Base-by-base conservation (phyloP, 2,797 vertebrate species). In the Melanotaenia parkinsoni region DNA sequence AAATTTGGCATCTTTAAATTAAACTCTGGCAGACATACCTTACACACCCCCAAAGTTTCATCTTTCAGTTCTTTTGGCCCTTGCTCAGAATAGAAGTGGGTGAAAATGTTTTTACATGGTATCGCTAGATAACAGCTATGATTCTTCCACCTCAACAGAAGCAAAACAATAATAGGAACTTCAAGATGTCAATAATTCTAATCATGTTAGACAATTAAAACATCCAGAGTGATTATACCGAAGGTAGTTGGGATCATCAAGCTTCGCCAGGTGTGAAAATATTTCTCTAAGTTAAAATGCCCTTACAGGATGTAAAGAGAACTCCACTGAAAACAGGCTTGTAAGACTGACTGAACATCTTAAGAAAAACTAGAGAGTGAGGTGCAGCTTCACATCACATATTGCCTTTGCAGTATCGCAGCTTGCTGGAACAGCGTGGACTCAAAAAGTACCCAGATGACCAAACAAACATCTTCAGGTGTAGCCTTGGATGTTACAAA, bases 171-270 rank as follows among this genome's bases (percentile, higher is more conserved):
- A 24, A 10, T 24, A 13, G 50, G 11, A 13, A 13, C 32, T 28
- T 43, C 37, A 8, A 47, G 63, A 63, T 51, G 38, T 70, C 57
- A 45, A 43, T 71, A 45, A 72, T 26, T 9, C 37, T n/a, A n/a
- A 57, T 45, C 20, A 10, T 8, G 58, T 30, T 5, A 13, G 12
- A 0, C 18, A 51, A 22, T 9, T 26, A 5, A 24, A 54, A 24
- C 50, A 22, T 12, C 12, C 24, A 54, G 22, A 2, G 11, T 54
- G 24, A 8, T 12, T 13, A 26, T 50, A 56, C 38, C 22, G 5
- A 3, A 56, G 8, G 20, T 67, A 10, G 63, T n/a, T 43, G 43
- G n/a, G 37, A 38, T 30, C 51, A 51, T 22, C 12, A 14, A 0
- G 30, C 8, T 18, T 35, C 62, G 20, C 24, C 18, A 24, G 5